Conservation (phyloP, 2,113 vertebrate genomes). For the Ceuthmochares aereus region DNA sequence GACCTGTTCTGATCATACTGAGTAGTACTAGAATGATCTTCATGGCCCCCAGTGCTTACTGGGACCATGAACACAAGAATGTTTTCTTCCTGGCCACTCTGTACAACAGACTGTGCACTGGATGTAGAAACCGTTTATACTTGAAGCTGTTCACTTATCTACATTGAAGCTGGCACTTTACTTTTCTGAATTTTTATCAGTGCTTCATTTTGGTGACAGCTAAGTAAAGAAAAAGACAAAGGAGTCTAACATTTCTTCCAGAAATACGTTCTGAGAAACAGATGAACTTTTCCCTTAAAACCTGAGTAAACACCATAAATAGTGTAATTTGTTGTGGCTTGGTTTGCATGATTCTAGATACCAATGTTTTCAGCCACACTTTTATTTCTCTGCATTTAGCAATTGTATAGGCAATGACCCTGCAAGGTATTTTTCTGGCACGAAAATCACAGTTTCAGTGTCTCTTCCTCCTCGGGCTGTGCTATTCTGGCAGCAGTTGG, state of each 20-base stretch:
- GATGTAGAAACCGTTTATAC: neutral
- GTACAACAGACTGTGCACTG: neutral
- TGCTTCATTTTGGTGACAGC: neutral
- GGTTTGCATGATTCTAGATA: neutral
- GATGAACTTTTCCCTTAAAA: neutral
- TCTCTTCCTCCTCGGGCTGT: neutral
- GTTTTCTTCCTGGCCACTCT: neutral
- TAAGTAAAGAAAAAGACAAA: neutral
- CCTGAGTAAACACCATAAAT: neutral
- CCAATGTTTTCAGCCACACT: rapidly evolving
- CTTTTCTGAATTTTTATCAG: neutral
- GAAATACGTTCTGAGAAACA: neutral
- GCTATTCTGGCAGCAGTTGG: neutral
- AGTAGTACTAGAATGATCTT: neutral
- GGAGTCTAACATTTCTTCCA: neutral
- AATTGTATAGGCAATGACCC: neutral
- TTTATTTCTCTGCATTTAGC: neutral
- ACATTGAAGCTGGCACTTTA: neutral
- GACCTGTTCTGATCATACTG: neutral
- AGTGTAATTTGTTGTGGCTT: neutral
- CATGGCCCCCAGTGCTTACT: neutral
- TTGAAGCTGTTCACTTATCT: neutral
- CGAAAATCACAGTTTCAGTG: neutral
- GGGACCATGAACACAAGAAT: neutral
- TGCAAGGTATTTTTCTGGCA: neutral